Evolutionary conservation across 2,888 invertebrate species (phyloP).

Genomic region (Sympetrum striolatum): DNA sequence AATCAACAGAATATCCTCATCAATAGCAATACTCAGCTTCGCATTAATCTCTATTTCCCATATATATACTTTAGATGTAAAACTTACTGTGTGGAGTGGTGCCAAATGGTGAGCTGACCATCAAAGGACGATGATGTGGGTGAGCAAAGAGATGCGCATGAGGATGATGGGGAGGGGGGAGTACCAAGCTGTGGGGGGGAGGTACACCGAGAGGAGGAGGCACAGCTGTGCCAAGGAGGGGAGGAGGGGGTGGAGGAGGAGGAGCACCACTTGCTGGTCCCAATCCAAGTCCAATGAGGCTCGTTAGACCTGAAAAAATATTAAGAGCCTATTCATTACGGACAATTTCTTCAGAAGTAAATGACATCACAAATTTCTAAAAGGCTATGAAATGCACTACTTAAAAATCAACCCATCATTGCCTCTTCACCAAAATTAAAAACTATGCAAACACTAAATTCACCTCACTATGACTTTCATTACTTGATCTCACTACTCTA

Average conservation of each 20-base stretch:
- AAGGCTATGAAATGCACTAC: background rate
- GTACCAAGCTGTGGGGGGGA: constrained; percentile 57
- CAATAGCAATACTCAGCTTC: too few species aligned
- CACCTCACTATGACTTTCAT: background rate
- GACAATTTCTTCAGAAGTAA: background rate
- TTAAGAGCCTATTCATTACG: background rate
- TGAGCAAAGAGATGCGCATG: constrained; percentile 33
- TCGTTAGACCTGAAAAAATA: background rate
- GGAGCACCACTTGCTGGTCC: constrained; percentile 46
- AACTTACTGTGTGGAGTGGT: constrained; percentile 23
- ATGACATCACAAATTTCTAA: background rate
- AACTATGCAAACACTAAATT: background rate
- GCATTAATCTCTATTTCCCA: too few species aligned
- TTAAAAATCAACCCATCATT: background rate
- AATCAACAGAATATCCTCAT: too few species aligned
- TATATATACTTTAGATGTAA: too few species aligned
- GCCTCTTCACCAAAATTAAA: background rate
- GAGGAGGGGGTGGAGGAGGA: constrained; percentile 50
- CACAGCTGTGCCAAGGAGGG: constrained; percentile 51
- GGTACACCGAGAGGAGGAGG: constrained; percentile 58
- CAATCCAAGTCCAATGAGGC: constrained; percentile 26
- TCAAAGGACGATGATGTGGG: constrained; percentile 13
- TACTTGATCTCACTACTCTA: background rate
- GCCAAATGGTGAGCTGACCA: constrained; percentile 26
- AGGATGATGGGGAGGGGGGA: constrained; percentile 58